Evolutionary conservation across 2,797 vertebrate species (phyloP).

Genomic region (Oreortyx pictus): DNA sequence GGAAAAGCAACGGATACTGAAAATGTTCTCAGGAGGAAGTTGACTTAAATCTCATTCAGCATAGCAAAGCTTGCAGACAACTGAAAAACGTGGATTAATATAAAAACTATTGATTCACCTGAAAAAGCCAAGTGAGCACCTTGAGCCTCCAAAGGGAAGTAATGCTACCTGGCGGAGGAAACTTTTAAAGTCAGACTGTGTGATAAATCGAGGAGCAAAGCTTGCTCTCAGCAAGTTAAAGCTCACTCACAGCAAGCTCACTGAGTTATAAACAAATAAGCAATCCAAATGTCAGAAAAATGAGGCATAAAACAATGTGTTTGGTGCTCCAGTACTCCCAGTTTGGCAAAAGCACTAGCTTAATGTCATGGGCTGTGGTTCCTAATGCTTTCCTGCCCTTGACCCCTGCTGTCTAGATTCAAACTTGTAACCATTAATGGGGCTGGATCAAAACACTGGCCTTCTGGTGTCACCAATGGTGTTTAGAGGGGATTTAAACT

Average conservation of each 20-base stretch:
- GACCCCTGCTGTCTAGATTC: conserved; percentile 80
- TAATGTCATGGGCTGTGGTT: conserved; percentile 78
- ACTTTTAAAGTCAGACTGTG: neutral
- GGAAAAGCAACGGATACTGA: conserved; percentile 33
- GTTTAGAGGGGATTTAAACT: conserved; percentile 83
- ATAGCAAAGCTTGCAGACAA: neutral
- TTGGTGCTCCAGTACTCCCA: conserved; percentile 64
- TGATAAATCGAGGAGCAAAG: neutral
- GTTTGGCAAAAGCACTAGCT: conserved; percentile 70
- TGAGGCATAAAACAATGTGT: conserved; percentile 44
- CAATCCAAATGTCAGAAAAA: conserved; percentile 56
- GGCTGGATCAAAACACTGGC: conserved; percentile 76
- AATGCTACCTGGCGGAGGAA: neutral
- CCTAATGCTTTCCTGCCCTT: conserved; percentile 83
- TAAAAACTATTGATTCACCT: neutral
- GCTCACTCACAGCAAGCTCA: conserved; percentile 1
- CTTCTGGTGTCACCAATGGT: conserved; percentile 78
- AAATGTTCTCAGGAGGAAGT: neutral
- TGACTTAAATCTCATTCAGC: neutral
- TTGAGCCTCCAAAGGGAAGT: neutral
- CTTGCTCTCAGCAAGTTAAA: conserved; percentile 29
- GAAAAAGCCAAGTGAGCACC: neutral
- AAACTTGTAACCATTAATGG: conserved; percentile 82
- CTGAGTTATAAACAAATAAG: conserved; percentile 17
- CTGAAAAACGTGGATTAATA: neutral